These are phyloP conservation scores for Pheosia gnoma DNA, from an alignment of 2,888 invertebrate genomes.

Conservation along the genomic window DNA sequence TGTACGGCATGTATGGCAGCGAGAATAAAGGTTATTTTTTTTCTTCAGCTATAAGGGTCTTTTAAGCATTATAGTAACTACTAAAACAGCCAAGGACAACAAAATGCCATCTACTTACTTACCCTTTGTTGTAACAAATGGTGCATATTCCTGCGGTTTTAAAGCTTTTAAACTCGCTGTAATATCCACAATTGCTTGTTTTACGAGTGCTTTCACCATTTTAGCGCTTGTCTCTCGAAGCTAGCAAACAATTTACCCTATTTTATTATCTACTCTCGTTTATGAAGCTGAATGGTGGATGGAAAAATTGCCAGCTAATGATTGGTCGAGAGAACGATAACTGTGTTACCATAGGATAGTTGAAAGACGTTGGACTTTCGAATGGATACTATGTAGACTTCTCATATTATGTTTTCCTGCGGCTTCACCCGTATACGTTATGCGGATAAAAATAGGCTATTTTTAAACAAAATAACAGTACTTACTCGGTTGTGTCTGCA, in stretches of 20 bases:
- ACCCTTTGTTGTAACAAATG: neutral
- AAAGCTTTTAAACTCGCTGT: neutral
- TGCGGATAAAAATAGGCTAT: no score
- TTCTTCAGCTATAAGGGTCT: no score
- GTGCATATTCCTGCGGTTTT: neutral
- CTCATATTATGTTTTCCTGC: no score
- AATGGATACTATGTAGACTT: no score
- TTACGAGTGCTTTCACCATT: neutral
- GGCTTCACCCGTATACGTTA: no score
- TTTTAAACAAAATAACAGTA: no score
- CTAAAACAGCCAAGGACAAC: neutral
- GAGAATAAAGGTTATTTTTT: no score
- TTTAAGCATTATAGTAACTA: no score
- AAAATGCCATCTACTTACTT: neutral
- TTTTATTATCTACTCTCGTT: constrained; percentile 11
- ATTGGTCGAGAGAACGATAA: constrained; percentile 8
- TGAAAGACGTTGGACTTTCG: no score
- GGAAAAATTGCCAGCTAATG: constrained; percentile 8
- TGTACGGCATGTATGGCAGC: no score
- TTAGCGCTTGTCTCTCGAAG: constrained; percentile 6
- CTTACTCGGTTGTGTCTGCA: no score
- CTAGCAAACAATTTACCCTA: constrained; percentile 10
- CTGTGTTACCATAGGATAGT: no score
- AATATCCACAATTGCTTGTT: neutral
- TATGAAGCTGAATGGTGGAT: constrained; percentile 9